Evolutionary conservation across 2,113 vertebrate genomes (phyloP).

Genomic region (Acrocephalus kingi): DNA sequence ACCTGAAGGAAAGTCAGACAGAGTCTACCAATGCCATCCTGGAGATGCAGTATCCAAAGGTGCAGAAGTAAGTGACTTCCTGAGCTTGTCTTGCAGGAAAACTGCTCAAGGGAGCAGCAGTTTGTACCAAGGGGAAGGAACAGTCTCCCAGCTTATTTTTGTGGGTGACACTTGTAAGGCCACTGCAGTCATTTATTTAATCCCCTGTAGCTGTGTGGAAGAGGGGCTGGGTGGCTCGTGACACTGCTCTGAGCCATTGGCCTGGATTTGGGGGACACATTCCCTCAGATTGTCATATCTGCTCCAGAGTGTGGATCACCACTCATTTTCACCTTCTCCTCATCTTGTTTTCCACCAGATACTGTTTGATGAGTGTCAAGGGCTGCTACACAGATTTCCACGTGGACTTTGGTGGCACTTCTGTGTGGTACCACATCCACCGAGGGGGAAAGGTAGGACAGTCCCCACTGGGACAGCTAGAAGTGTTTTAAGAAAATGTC

Average conservation of each 20-base stretch:
- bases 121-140: background rate
- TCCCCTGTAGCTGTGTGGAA: background rate
- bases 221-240: background rate
- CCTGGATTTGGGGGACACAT: background rate
- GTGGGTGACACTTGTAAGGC: background rate
- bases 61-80: constrained; percentile 88
- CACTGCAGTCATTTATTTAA: background rate
- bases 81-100: background rate
- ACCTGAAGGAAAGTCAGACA: constrained; percentile 95
- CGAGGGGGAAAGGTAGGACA: constrained; percentile 91
- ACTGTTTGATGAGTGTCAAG: constrained; percentile 98
- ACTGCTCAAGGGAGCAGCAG: background rate
- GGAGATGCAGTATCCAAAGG: constrained; percentile 99
- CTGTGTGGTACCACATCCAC: constrained; percentile 98
- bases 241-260: background rate
- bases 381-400: constrained; percentile 99
- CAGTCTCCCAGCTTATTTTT: background rate
- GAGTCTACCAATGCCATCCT: constrained; percentile 96
- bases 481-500: background rate
- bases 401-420: constrained; percentile 97
- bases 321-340: background rate
- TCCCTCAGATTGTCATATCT: background rate
- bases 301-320: background rate
- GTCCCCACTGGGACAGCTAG: background rate
- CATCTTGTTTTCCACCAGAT: constrained; percentile 73